Percentiles rank a stretch among this genome's conserved stretches.
phyloP scores from a whole-genome alignment of 37 sponge, comb jelly and placozoan species.

The Beroe forskalii region DNA sequence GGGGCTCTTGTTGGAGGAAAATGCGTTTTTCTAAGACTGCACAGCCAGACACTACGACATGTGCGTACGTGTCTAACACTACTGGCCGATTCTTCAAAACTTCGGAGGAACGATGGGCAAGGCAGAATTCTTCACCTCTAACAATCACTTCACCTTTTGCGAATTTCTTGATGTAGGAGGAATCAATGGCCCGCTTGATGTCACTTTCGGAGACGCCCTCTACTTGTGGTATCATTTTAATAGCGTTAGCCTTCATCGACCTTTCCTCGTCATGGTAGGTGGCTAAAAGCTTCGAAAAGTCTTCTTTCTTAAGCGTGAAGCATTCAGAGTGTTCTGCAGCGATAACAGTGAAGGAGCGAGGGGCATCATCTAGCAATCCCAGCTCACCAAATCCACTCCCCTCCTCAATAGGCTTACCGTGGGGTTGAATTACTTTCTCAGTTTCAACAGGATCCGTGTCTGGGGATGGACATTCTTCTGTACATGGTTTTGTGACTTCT shows the following conservation, averaged over 20 bases:
- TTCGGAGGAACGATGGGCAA: background rate
- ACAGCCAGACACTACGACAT: conserved; percentile 32
- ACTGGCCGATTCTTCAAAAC: background rate
- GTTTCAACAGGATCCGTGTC: background rate
- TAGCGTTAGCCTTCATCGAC: conserved; percentile 5
- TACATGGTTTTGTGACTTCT: background rate
- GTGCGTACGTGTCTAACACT: background rate
- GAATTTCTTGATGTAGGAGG: conserved; percentile 19
- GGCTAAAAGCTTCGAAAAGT: background rate
- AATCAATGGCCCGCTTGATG: background rate
- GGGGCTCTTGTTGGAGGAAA: conserved; percentile 15
- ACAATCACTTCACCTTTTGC: conserved; percentile 28
- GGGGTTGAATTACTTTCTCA: background rate
- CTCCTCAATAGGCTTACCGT: conserved; percentile 35
- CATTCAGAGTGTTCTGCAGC: background rate
- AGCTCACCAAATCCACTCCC: conserved; percentile 34
- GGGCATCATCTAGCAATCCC: background rate
- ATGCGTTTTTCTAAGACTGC: conserved; percentile 46
- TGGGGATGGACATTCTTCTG: background rate
- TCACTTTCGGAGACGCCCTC: background rate
- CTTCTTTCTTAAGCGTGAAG: background rate
- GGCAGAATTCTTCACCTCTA: conserved; percentile 31
- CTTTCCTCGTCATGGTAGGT: conserved; percentile 38
- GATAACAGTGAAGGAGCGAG: background rate
- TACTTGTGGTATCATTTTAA: conserved; percentile 52